Evolutionary conservation across 1,140 invertebrate genomes (phyloP), one percentile per base, ranked within the genome.

Genomic region (Aporrectodea caliginosa): DNA sequence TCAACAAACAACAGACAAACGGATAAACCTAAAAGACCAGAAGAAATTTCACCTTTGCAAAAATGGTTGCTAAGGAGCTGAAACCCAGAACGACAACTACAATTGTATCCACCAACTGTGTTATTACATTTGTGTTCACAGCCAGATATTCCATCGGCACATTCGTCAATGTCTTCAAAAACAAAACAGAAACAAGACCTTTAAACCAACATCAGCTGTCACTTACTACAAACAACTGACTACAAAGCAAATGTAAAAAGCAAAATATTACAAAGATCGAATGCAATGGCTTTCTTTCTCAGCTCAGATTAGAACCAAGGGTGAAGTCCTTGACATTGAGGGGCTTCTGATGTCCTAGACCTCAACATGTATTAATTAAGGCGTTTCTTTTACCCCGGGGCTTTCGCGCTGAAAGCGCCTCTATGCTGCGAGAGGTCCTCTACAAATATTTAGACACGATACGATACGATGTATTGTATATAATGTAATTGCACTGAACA

Each of bases 91-190:
- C 22, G 80, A 69, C 86, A 88, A 16, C 32, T 70, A 69, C 84
- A 84, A 35, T 82, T 80, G 73, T 81, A 84, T 27, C 80, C 82
- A 22, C 84, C 84, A 1, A 80, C 69, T 16, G 80, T 81, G 69
- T 85, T 91, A 1, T 88, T 82, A 82, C 92, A 92, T 2, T 91
- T 90, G 79, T 92, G 90, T 81, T 89, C 90, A 73, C 89, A 90
- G 33, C 84, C 87, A 0, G 85, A 85, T 78, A 88, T 88, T 81
- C 90, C 91, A 1, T n/a, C 90, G 84, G 83, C 87, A 90, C 90
- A 91, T 82, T 91, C 90, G 35, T 88, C 86, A 32, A 89, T 86
- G 43, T 58, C 43, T 58, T 12, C 43, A 58, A 78, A 86, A 58
- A 58, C 43, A 58, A 12, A 58, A 58, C 6, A 58, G 22, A 6